phyloP scores from a whole-genome alignment of 2,888 invertebrate species.

The Coelogynopora nodosa region DNA sequence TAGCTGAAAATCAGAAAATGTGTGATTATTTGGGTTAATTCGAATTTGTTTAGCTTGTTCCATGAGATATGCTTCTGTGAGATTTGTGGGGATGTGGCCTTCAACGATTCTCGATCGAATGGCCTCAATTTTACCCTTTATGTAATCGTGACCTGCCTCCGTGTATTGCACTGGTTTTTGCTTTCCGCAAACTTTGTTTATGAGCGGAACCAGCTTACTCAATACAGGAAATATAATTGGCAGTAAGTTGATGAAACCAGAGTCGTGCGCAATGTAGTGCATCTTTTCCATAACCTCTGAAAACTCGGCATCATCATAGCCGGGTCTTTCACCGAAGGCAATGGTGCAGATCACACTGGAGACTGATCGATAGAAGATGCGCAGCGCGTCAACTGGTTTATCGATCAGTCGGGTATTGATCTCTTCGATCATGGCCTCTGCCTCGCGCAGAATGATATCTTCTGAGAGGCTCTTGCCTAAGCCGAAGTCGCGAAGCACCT shows the following conservation, averaged over 20 bases:
- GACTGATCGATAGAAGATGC: not conserved
- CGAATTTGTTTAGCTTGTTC: slow-evolving; percentile 29
- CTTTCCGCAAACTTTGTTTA: not conserved
- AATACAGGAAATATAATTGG: slow-evolving; percentile 15
- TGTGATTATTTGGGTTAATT: not conserved
- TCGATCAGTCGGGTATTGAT: not conserved
- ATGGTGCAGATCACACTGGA: slow-evolving; percentile 34
- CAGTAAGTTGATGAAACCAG: not conserved
- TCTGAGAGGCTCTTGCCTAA: slow-evolving; percentile 29
- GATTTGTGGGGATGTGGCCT: slow-evolving; percentile 46
- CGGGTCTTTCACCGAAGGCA: slow-evolving; percentile 39
- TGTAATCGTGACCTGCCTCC: not conserved
- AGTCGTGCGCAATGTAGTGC: slow-evolving; percentile 44
- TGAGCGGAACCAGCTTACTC: not conserved
- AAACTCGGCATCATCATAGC: slow-evolving; percentile 50
- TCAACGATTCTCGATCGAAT: not conserved
- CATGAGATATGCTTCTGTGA: slow-evolving; percentile 52
- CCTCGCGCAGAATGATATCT: slow-evolving; percentile 24
- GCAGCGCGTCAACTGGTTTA: not conserved
- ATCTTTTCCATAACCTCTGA: slow-evolving; percentile 48
- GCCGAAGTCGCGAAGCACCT: slow-evolving; percentile 41
- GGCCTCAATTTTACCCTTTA: slow-evolving; percentile 16
- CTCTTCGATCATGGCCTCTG: not conserved
- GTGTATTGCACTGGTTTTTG: not conserved
- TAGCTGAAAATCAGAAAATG: slow-evolving; percentile 36